Evolutionary conservation across 2,797 vertebrate genomes (phyloP).

Genomic region (Gouania willdenowi): DNA sequence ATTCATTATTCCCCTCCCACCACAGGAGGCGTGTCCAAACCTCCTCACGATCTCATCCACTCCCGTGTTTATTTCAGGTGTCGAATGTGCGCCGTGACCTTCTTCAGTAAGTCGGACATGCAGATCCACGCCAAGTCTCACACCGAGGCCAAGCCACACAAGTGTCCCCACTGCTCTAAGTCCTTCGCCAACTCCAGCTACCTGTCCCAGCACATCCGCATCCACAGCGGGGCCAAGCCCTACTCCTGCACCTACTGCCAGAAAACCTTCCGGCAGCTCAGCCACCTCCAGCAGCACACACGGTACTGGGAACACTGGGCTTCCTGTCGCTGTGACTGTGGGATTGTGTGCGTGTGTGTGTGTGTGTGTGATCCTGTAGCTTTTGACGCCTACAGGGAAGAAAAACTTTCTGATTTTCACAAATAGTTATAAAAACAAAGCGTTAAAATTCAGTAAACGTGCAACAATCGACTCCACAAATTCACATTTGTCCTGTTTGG

Average conservation of each 20-base stretch:
- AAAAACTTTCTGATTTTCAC: too few species aligned
- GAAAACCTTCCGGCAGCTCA: constrained; percentile 97
- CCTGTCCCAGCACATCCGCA: constrained; percentile 96
- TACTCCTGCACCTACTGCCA: constrained; percentile 98
- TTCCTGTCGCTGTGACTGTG: constrained; percentile 3
- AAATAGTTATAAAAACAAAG: too few species aligned
- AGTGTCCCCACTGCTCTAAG: constrained; percentile 98
- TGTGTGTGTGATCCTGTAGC: neutral
- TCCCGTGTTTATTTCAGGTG: constrained; percentile 75
- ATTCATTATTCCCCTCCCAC: too few species aligned
- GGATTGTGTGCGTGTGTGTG: constrained; percentile 1
- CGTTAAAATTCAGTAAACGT: too few species aligned
- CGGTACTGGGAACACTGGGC: constrained; percentile 42
- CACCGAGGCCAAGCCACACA: constrained; percentile 92
- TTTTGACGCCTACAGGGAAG: too few species aligned
- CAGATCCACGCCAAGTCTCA: constrained; percentile 97
- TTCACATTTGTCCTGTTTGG: neutral
- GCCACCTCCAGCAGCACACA: constrained; percentile 82
- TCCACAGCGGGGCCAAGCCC: constrained; percentile 96
- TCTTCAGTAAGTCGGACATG: constrained; percentile 99
- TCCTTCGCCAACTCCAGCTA: constrained; percentile 98
- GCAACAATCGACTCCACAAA: neutral
- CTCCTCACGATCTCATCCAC: too few species aligned
- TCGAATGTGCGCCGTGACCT: constrained; percentile 96
- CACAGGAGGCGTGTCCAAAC: too few species aligned